These are phyloP conservation scores for Campylorhamphus procurvoides DNA, from an alignment of 2,113 vertebrate species.

Conservation along the genomic window DNA sequence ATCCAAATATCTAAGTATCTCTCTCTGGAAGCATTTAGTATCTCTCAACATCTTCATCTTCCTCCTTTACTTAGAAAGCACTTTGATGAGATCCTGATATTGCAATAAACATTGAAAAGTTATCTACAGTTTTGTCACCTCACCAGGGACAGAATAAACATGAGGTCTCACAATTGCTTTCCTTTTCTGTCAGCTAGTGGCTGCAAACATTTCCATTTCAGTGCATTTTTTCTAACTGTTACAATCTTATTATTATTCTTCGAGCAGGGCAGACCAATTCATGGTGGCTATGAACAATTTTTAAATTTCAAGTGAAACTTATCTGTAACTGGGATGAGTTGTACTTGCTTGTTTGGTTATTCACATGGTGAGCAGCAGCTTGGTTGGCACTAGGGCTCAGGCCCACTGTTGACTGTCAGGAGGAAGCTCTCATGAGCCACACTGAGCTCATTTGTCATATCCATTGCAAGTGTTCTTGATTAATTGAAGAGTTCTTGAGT, in stretches of 20 bases:
- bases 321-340: not conserved
- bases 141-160: not conserved
- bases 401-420: not conserved
- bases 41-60: not conserved
- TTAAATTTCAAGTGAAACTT: not conserved
- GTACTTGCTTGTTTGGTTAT: not conserved
- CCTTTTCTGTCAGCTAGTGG: not conserved
- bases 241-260: not conserved
- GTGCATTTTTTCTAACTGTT: not conserved
- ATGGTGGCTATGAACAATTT: not conserved
- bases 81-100: not conserved
- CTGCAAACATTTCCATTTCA: not conserved
- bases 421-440: not conserved
- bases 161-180: not conserved
- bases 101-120: not conserved
- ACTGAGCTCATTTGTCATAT: not conserved
- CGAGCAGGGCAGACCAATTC: not conserved
- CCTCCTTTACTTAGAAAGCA: not conserved
- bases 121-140: not conserved
- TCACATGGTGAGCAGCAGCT: rapidly evolving
- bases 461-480: not conserved
- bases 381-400: not conserved
- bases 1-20: not conserved
- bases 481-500: no score
- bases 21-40: not conserved